phyloP scores from a whole-genome alignment of 2,797 vertebrate genomes.

The Gorsachius magnificus region DNA sequence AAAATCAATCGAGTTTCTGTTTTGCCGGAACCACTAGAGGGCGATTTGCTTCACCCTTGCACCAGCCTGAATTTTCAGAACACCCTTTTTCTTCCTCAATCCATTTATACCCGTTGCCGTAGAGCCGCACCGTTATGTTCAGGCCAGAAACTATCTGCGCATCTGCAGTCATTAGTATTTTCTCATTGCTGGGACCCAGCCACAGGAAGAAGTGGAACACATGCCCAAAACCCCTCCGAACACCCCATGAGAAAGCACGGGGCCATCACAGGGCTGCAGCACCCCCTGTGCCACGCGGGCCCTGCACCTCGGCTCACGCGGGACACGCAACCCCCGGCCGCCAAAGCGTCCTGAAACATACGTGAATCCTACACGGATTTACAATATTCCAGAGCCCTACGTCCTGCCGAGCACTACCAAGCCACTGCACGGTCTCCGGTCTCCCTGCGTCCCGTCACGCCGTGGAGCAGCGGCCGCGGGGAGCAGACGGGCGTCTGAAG shows the following conservation, averaged over 20 bases:
- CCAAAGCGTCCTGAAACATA: not conserved
- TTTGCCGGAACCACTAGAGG: not conserved
- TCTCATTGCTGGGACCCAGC: not conserved
- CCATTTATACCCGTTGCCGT: fast-evolving
- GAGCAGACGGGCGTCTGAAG: not conserved
- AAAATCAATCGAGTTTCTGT: too few relatives aligned
- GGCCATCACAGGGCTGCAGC: not conserved
- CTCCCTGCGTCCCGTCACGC: fast-evolving
- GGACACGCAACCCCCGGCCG: fast-evolving
- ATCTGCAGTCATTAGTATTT: not conserved
- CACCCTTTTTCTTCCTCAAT: not conserved
- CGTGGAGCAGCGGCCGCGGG: fast-evolving
- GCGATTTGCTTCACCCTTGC: not conserved
- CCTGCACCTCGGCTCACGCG: fast-evolving
- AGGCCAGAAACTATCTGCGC: not conserved
- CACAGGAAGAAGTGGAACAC: not conserved
- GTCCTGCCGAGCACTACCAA: not conserved
- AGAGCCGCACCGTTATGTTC: fast-evolving
- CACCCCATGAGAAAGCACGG: fast-evolving
- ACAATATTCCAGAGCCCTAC: fast-evolving
- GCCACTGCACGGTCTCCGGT: fast-evolving
- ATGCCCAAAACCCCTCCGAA: fast-evolving
- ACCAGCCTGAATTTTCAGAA: not conserved
- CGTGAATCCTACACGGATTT: too few relatives aligned
- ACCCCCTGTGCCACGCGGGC: fast-evolving